Evolutionary conservation across 2,797 vertebrate species (phyloP), one percentile per base, ranked within the genome.

Genomic region (Clarias pachynema): DNA sequence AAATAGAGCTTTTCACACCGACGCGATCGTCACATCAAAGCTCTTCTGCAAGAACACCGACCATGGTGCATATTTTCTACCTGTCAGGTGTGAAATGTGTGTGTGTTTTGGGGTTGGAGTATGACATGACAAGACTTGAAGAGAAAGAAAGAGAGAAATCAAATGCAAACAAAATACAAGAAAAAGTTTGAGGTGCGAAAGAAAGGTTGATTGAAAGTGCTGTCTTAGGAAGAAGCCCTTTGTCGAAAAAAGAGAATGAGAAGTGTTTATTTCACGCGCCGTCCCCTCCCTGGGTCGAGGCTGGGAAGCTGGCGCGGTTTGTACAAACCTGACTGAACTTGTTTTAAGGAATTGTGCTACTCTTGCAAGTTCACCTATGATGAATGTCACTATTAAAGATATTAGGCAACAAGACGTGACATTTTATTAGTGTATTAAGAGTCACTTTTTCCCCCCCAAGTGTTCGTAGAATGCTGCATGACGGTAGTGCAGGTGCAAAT

Each of bases 101-200:
- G 31, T 31, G 31, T 31, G 31, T 31, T 31, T 81, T 22, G 18
- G 18, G 34, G 59, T 65, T 22, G 34, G 59, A 12, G 29, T 66
- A 29, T 63, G 20, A 83, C 73, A 72, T 63, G 81, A 72, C 49
- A 26, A 72, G 80, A 82, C 85, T 78, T 77, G 85, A 82, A 78
- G 31, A 20, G 5, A 57, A 0, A 57, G n/a, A 10, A 0, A 15
- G 22, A 44, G 40, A 78, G 56, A 18, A 20, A 62, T 40, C 2
- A 2, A 66, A 81, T 2, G 18, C 56, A 18, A 78, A 34, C 44
- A 40, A 16, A 2, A 29, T 26, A 63, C 62, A 60, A 56, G 62
- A 72, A 69, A 49, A 34, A 1, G 9, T 20, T 34, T 40, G 53
- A 24, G 24, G 15, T 16, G 26, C 9, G 29, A 74, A 14, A 29